Evolutionary conservation across 2,113 vertebrate genomes (phyloP).

Genomic region (Eira barbara): DNA sequence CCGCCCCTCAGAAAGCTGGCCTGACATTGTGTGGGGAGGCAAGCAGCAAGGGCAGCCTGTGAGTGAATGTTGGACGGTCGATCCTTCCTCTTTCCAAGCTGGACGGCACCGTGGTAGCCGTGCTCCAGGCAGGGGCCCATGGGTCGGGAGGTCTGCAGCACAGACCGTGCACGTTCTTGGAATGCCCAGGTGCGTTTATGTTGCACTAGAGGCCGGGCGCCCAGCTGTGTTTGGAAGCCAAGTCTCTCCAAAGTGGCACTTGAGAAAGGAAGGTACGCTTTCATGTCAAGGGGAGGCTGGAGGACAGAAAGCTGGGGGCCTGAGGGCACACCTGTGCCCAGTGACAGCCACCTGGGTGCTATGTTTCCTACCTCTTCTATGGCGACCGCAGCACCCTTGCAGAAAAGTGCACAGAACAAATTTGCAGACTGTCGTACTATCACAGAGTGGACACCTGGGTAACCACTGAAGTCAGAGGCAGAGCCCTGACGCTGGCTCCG

Average conservation of each 20-base stretch:
- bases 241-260: slow-evolving; percentile 37
- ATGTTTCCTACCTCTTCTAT: not conserved
- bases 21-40: not conserved
- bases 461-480: not conserved
- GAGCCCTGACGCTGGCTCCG: not conserved
- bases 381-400: not conserved
- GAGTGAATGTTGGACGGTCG: not conserved
- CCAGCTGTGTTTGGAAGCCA: slow-evolving; percentile 67
- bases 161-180: not conserved
- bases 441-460: not conserved
- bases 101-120: accelerated
- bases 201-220: not conserved
- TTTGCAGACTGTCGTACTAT: not conserved
- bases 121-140: not conserved
- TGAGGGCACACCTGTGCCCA: not conserved
- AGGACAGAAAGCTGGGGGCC: not conserved
- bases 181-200: slow-evolving; percentile 51
- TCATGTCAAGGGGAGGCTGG: not conserved
- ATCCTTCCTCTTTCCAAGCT: not conserved
- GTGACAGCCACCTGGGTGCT: not conserved
- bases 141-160: not conserved
- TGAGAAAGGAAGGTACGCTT: not conserved
- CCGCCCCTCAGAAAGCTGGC: not conserved
- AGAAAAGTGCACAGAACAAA: not conserved
- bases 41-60: not conserved